A percentile compares a stretch with the other conserved stretches of the same genome.
Conservation (phyloP, 2,113 vertebrate species). For the Cebidichthys violaceus region DNA sequence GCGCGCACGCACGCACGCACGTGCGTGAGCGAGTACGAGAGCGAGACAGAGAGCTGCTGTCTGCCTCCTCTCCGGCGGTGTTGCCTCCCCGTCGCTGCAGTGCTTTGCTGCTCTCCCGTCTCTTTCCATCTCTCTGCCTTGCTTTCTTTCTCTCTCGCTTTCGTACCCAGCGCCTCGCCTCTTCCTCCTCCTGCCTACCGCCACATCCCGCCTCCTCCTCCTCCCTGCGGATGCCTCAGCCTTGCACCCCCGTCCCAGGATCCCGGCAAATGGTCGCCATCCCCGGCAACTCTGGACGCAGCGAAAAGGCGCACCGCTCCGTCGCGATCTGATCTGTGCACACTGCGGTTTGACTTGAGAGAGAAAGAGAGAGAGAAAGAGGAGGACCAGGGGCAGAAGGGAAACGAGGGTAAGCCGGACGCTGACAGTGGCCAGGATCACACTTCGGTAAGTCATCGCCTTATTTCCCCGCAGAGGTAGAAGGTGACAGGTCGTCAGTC, state of each 20-base stretch:
- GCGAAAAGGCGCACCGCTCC: slow-evolving; percentile 65
- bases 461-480: slow-evolving; percentile 19
- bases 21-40: slow-evolving; percentile 35
- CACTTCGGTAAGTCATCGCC: slow-evolving; percentile 72
- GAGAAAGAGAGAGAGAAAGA: slow-evolving; percentile 28
- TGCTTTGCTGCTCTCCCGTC: slow-evolving; percentile 57
- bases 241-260: slow-evolving; percentile 57
- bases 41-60: slow-evolving; percentile 60
- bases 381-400: slow-evolving; percentile 46
- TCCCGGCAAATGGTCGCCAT: slow-evolving; percentile 77
- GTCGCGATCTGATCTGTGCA: slow-evolving; percentile 64
- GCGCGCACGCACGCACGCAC: slow-evolving; percentile 23
- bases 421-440: slow-evolving; percentile 64
- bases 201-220: slow-evolving; percentile 40
- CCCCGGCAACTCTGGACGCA: slow-evolving; percentile 71
- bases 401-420: slow-evolving; percentile 63
- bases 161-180: slow-evolving; percentile 46
- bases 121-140: slow-evolving; percentile 22
- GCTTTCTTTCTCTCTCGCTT: slow-evolving; percentile 49
- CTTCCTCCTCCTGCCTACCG: slow-evolving; percentile 32
- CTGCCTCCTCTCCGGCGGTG: slow-evolving; percentile 66
- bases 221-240: slow-evolving; percentile 66
- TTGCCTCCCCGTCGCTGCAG: slow-evolving; percentile 74
- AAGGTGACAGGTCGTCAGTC: slow-evolving; percentile 27
- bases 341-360: slow-evolving; percentile 71